Base-by-base conservation (phyloP, 2,888 invertebrate genomes). In the Dryobota labecula region DNA sequence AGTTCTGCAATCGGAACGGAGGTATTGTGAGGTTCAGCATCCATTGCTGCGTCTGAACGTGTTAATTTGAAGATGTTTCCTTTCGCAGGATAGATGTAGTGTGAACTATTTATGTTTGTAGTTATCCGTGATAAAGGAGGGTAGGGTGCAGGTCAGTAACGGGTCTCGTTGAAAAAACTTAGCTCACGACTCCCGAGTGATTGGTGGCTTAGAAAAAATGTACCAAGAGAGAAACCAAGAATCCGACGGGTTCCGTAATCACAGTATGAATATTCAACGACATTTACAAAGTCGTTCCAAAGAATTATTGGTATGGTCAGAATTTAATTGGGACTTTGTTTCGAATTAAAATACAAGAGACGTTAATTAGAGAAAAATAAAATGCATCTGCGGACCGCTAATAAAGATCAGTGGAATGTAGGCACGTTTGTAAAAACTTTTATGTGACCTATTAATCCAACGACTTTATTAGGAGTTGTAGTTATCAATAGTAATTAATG, bases 181-280 rank as follows among this genome's bases (percentile, higher is more conserved):
- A 89, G 90, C 92, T 93, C 94, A 94, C 94, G 94, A 94, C 92
- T 93, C 90, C 92, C 90, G 91, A 92, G 90, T 90, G 94, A 92
- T 90, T 92, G 90, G 89, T 89, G 88, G 82, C 78, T 76, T 87
- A 90, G 88, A 91, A 93, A 94, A 94, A 94, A 91, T 84, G 82
- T 79, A 86, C 73, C 76, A 90, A 87, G 90, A 73, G 76, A 82
- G 88, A 87, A 76, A 66, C 66, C 45, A 43, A 60, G 41, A 53
- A 58, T 56, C 38, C 47, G 66, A 64, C 41, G 51, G 75, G 87
- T 90, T 90, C 91, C 80, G 88, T 87, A 84, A 63, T 56, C 24
- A 58, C n/a, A 33, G 30, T 30, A 63, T 70, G 54, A 64, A 71
- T 69, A 76, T 76, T 76, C 60, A 67, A 72, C 41, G 69, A 73